Conservation (phyloP, 1,140 invertebrate genomes). For the Conus ventricosus region DNA sequence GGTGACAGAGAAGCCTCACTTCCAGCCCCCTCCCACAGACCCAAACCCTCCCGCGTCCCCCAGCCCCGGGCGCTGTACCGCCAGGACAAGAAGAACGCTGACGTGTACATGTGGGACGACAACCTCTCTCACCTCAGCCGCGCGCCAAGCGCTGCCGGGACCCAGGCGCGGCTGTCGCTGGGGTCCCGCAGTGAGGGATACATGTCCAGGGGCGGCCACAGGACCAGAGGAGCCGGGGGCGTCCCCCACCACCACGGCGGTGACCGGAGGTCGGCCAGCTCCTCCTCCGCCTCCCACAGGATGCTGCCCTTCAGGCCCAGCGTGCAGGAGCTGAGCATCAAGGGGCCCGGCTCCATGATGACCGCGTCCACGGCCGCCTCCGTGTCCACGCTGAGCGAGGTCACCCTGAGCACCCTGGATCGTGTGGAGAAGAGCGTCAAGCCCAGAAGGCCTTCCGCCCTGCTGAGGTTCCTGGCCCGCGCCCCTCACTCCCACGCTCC, state of each 20-base stretch:
- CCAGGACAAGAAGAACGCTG: background rate
- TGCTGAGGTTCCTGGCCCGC: background rate
- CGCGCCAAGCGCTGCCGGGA: conserved; percentile 4
- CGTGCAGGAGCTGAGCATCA: background rate
- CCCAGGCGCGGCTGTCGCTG: background rate
- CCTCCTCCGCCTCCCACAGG: background rate
- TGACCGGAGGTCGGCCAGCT: background rate
- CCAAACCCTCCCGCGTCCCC: background rate
- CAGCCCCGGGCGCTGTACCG: background rate
- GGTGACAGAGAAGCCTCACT: background rate
- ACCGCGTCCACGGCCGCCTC: background rate
- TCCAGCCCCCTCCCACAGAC: background rate
- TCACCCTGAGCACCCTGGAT: background rate
- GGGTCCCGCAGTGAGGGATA: background rate
- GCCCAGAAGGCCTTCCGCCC: background rate
- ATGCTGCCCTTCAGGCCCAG: conserved; percentile 26
- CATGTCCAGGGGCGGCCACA: background rate
- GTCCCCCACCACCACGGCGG: too few relatives aligned
- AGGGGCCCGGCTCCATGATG: background rate
- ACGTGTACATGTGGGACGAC: background rate
- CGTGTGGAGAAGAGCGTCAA: background rate
- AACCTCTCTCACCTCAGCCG: background rate
- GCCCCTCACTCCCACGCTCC: background rate
- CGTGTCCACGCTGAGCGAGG: background rate
- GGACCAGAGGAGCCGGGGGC: background rate